These are phyloP conservation scores for Ichneumon xanthorius DNA, from an alignment of 2,888 invertebrate species.

Conservation along the genomic window DNA sequence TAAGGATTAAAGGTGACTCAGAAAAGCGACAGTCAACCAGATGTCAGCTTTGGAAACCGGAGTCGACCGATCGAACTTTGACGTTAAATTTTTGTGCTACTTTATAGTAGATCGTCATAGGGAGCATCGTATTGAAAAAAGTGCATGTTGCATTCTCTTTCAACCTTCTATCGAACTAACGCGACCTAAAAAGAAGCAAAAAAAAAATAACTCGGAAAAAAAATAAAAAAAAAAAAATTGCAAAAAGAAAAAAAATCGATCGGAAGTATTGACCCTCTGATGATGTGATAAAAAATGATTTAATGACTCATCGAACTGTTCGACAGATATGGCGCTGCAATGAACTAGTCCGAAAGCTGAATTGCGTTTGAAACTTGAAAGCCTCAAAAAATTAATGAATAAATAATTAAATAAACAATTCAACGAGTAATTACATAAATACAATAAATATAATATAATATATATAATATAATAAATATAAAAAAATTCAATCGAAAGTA, in stretches of 20 bases:
- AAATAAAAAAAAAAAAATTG: neutral
- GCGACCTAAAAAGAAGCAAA: neutral
- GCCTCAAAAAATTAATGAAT: neutral
- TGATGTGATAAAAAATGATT: too few species aligned
- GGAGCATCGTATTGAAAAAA: neutral
- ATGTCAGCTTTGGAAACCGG: conserved; percentile 19
- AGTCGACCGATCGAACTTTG: conserved; percentile 31
- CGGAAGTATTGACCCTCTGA: too few species aligned
- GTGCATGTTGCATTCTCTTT: neutral
- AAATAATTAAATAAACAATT: neutral
- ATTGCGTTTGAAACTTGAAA: neutral
- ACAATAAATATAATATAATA: too few species aligned
- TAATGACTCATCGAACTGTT: too few species aligned
- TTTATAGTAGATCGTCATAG: neutral
- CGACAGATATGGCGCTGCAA: too few species aligned
- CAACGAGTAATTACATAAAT: neutral
- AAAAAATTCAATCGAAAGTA: too few species aligned
- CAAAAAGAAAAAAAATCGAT: neutral
- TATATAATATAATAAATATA: too few species aligned
- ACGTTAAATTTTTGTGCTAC: conserved; percentile 18
- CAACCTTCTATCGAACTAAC: neutral
- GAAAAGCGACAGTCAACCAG: conserved; percentile 31
- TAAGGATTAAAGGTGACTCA: conserved; percentile 43
- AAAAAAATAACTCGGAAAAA: conserved; percentile 13
- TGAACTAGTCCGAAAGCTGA: conserved; percentile 33